Conservation (phyloP, 2,888 invertebrate species). For the Tiphia femorata region DNA sequence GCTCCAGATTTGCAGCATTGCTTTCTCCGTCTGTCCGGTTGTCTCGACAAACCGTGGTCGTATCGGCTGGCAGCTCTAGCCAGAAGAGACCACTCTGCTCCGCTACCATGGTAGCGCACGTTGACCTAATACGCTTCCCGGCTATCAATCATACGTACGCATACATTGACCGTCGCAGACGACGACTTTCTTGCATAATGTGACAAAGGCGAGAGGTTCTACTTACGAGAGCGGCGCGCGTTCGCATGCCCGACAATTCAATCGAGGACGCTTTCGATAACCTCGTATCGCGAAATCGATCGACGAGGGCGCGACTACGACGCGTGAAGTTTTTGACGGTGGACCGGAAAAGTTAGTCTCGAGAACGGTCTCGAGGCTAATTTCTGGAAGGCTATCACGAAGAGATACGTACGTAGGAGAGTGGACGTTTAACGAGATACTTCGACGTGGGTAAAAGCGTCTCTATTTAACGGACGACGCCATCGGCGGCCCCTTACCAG, state of each 20-base stretch:
- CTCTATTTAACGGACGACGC: too few relatives aligned
- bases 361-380: too few relatives aligned
- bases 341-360: too few relatives aligned
- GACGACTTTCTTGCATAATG: constrained; percentile 44
- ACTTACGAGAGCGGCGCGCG: constrained; percentile 9
- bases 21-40: constrained; percentile 48
- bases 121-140: constrained; percentile 49
- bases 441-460: too few relatives aligned
- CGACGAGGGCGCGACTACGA: too few relatives aligned
- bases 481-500: too few relatives aligned
- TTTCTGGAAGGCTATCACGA: too few relatives aligned
- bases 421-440: too few relatives aligned
- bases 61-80: constrained; percentile 31
- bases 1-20: constrained; percentile 44
- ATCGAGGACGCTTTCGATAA: constrained; percentile 23
- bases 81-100: constrained; percentile 26
- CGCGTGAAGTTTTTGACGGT: too few relatives aligned
- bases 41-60: constrained; percentile 15
- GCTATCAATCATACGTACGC: constrained; percentile 57
- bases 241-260: constrained; percentile 27
- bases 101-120: constrained; percentile 50
- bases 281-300: too few relatives aligned
- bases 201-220: constrained; percentile 5
- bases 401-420: too few relatives aligned
- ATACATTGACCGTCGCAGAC: constrained; percentile 17